Evolutionary conservation across 2,797 vertebrate species (phyloP).

Genomic region (Labeo calbasu): DNA sequence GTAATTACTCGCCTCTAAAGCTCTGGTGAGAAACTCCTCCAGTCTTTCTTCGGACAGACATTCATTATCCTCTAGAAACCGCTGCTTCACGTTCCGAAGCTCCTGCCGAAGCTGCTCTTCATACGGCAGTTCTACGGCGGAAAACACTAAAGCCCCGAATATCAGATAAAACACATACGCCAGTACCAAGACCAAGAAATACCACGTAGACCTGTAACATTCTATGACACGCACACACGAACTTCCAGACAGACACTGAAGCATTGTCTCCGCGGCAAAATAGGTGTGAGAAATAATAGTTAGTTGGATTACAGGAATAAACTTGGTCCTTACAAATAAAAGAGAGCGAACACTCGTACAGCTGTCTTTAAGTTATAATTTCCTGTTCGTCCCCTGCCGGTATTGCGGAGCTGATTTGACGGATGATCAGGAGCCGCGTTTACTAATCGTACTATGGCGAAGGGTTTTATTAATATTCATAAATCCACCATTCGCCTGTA

Average conservation of each 20-base stretch:
- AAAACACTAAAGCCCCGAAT: conserved; percentile 90
- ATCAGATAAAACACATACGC: conserved; percentile 85
- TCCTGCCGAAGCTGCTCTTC: conserved; percentile 84
- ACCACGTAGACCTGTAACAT: conserved; percentile 79
- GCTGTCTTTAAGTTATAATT: conserved; percentile 6
- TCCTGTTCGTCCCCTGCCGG: conserved; percentile 8
- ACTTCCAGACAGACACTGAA: conserved; percentile 77
- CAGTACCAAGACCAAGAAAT: conserved; percentile 81
- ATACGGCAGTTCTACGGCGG: conserved; percentile 89
- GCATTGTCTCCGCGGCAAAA: conserved; percentile 65
- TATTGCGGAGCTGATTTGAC: conserved; percentile 26
- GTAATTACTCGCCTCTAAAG: conserved; percentile 91
- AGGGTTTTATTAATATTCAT: conserved; percentile 7
- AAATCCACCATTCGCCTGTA: background rate
- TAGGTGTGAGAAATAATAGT: background rate
- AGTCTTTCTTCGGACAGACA: conserved; percentile 88
- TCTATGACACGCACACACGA: conserved; percentile 80
- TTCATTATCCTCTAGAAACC: conserved; percentile 85
- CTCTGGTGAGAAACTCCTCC: conserved; percentile 84
- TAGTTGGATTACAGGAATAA: background rate
- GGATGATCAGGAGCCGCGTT: background rate
- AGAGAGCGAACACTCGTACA: background rate
- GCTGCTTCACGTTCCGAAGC: conserved; percentile 77
- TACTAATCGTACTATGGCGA: conserved; percentile 30
- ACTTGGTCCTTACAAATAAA: background rate